Base-by-base conservation (phyloP, 2,888 invertebrate species). In the Agonopterix alstromeriana region DNA sequence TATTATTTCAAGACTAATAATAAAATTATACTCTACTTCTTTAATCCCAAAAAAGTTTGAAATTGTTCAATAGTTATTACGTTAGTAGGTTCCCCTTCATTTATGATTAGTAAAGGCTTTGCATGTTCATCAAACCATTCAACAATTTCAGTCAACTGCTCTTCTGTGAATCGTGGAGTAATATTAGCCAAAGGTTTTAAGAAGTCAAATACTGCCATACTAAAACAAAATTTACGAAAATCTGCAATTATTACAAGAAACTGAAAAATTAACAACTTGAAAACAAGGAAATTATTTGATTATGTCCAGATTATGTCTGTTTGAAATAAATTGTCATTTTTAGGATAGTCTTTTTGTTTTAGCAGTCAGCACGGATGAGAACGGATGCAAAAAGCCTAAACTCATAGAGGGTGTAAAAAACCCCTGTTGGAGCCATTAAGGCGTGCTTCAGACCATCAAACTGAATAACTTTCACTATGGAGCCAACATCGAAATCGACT, bases 61-160 rank as follows among this genome's bases (percentile, higher is more conserved):
- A 85, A 51, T 53, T 78, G 62, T 54, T 82, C 77, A 58, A 85
- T 67, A 48, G 76, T 75, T 63, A 86, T 69, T 61, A 77, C 77
- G 52, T 77, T 65, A 48, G 65, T 67, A 8, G 74, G 71, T 60
- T 67, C 69, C 12, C 63, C 70, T 14, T 79, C 72, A 47, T 79
- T 64, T 57, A 75, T 70, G 43, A 57, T 54, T 43, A 80, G 53
- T 27, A 70, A 51, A 9, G 80, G 76, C 51, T 79, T 70, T 38
- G 82, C 60, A 41, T 70, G 71, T 46, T 58, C 63, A 48, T 82
- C 77, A 62, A 84, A 87, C 78, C 77, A 86, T 44, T 71, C 58
- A 35, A 58, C 51, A 0, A 82, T 73, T 52, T 76, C 70, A 41
- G 55, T 47, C 46, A 84, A 47, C 54, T 85, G 71, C 52, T 82